Percentiles rank a stretch among this genome's conserved stretches.
Conservation (phyloP, 1,140 invertebrate genomes). For the Leptinotarsa texana region DNA sequence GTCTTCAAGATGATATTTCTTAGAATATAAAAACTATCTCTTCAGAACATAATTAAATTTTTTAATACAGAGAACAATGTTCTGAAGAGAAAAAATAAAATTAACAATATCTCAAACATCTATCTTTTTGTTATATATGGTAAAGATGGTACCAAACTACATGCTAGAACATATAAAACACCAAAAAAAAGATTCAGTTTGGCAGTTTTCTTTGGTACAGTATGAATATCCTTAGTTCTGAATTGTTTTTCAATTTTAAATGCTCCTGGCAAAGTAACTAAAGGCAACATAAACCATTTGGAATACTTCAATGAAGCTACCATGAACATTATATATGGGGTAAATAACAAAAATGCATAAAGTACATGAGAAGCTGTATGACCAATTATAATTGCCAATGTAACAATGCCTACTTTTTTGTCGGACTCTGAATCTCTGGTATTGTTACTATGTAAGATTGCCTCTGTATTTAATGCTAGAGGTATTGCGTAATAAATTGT, state of each 20-base stretch:
- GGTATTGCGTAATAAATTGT: constrained; percentile 93
- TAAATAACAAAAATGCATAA: constrained; percentile 88
- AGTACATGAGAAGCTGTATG: constrained; percentile 87
- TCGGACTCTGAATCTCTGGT: constrained; percentile 88
- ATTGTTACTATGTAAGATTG: constrained; percentile 93
- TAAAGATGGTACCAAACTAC: constrained; percentile 64
- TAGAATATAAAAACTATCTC: not conserved
- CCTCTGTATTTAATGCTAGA: constrained; percentile 90
- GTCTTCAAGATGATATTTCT: not conserved
- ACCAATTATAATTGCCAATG: constrained; percentile 91
- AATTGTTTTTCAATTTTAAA: constrained; percentile 91
- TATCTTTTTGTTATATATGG: constrained; percentile 58
- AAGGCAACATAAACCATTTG: constrained; percentile 84
- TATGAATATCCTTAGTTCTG: constrained; percentile 74
- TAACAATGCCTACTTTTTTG: constrained; percentile 84
- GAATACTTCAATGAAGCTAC: constrained; percentile 83
- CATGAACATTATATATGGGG: constrained; percentile 87
- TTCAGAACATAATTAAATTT: not conserved
- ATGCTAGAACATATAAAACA: constrained; percentile 83
- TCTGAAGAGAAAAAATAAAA: not conserved
- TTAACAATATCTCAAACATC: constrained; percentile 26
- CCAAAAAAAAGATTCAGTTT: constrained; percentile 90
- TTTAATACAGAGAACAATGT: not conserved
- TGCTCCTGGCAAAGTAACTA: constrained; percentile 83
- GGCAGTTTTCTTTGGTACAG: constrained; percentile 85